Conservation (phyloP, 2,888 invertebrate species). For the Isoperla grammatica region DNA sequence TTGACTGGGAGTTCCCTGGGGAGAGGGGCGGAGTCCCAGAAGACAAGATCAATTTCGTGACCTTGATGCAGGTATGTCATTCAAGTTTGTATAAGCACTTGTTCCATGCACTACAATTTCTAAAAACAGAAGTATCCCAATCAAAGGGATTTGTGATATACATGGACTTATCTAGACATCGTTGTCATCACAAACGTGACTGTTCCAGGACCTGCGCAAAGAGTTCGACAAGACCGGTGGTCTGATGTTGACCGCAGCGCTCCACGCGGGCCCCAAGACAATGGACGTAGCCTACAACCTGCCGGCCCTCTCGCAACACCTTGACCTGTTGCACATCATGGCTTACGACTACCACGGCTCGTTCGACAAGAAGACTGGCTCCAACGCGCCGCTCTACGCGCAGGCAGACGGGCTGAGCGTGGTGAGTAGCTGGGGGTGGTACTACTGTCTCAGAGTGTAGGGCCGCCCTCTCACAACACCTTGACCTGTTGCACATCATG, state of each 20-base stretch:
- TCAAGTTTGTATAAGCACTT: too few species aligned
- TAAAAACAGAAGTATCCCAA: too few species aligned
- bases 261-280: constrained; percentile 42
- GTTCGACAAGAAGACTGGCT: constrained; percentile 40
- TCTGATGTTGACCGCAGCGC: constrained; percentile 46
- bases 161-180: too few species aligned
- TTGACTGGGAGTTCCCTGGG: constrained; percentile 23
- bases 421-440: constrained; percentile 24
- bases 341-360: constrained; percentile 47
- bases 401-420: constrained; percentile 32
- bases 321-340: constrained; percentile 44
- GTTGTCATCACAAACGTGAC: too few species aligned
- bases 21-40: constrained; percentile 18
- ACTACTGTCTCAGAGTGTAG: not conserved
- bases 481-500: constrained; percentile 44
- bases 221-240: constrained; percentile 32
- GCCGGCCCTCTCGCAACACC: constrained; percentile 40
- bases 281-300: constrained; percentile 44
- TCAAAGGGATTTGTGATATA: too few species aligned
- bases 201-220: constrained; percentile 16
- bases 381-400: constrained; percentile 42
- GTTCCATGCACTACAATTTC: too few species aligned
- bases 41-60: constrained; percentile 19
- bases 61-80: constrained; percentile 16
- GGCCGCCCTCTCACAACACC: constrained; percentile 39